Base-by-base conservation (phyloP, 2,888 invertebrate genomes). In the Chymomyza procnemis region DNA sequence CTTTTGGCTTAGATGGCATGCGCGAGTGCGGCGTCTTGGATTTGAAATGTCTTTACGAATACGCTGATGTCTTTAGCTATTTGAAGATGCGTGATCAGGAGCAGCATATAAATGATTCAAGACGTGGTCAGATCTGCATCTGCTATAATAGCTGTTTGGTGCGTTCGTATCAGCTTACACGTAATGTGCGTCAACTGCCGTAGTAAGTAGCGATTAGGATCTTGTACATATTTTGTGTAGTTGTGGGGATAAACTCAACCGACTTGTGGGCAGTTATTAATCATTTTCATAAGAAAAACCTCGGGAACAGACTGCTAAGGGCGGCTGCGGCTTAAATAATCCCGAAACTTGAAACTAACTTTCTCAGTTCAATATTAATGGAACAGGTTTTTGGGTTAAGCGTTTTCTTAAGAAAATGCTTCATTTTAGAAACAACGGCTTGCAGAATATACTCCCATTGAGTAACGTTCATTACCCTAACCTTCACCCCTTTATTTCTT, bases 71-170 rank as follows among this genome's bases (percentile, higher is more conserved):
- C 0, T 87, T 89, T 19, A 68, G 66, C 26, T 79, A 84, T 14
- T 73, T 76, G 0, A 89, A 85, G 52, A 64, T 64, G 9, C 61
- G 55, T 0, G 64, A 67, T 0, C 77, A 85, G 48, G 87, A 88
- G 2, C 63, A 71, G n/a, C 79, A 74, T 57, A 85, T 88, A 18
- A 79, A 79, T 12, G 84, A 85, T 46, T 22, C 70, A 0, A 78
- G 84, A 6, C 78, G 77, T 16, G 89, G 89, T 8, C 80, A 87
- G 71, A 16, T 52, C 4, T 90, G 90, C 68, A 26, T 66, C 3
- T 90, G 90, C 61, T 69, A 87, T 1, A 69, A 80, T 0, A 89
- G 82, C 56, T 90, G 90, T 65, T 66, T 79, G 5, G 75, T 80
- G 0, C 56, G 87, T 16, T 66, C 72, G 3, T 90, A 81, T 62